Conservation (phyloP, 2,797 vertebrate genomes). For the Leptatherina wallacei region DNA sequence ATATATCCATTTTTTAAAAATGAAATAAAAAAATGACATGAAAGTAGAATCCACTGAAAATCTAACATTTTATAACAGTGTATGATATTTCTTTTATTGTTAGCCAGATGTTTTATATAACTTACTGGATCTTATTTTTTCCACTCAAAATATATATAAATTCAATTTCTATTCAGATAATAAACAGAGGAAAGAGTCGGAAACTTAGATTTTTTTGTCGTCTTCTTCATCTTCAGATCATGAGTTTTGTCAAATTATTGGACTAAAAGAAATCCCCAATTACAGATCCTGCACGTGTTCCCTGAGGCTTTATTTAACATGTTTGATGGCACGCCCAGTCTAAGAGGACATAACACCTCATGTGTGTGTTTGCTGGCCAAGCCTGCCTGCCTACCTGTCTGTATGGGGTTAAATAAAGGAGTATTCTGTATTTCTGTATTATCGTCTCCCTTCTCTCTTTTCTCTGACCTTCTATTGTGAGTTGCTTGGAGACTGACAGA, state of each 20-base stretch:
- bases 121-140: too few species aligned
- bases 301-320: constrained; percentile 1
- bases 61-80: too few species aligned
- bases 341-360: background rate
- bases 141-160: too few species aligned
- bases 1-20: too few species aligned
- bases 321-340: constrained; percentile 1
- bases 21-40: too few species aligned
- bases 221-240: too few species aligned
- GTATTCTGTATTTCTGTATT: constrained; percentile 73
- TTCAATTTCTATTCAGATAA: too few species aligned
- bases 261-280: background rate
- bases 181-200: too few species aligned
- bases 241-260: constrained; percentile 7
- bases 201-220: background rate
- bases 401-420: constrained; percentile 57
- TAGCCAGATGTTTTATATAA: too few species aligned
- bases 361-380: constrained; percentile 17
- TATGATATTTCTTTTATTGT: too few species aligned
- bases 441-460: constrained; percentile 85
- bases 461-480: constrained; percentile 95
- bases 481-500: constrained; percentile 96
- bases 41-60: too few species aligned
- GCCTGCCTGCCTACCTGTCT: constrained; percentile 42
- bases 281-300: background rate